These are phyloP conservation scores for Trematomus bernacchii DNA, from an alignment of 2,797 vertebrate species.

Conservation along the genomic window DNA sequence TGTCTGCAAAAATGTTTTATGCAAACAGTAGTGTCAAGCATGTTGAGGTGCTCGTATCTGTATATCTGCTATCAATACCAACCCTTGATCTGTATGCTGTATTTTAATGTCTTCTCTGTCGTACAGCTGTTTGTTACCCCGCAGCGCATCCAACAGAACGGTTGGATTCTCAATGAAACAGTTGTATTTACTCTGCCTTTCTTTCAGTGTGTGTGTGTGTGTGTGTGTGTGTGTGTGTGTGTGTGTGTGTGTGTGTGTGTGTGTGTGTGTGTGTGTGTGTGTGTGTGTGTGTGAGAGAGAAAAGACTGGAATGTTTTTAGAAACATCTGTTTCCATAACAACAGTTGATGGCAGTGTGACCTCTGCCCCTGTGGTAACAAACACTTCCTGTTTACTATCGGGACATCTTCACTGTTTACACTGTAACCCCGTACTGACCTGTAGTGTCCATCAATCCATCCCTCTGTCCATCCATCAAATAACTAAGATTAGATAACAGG, in stretches of 20 bases:
- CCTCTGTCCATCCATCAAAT: not conserved
- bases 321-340: conserved; percentile 74
- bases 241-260: conserved; percentile 12
- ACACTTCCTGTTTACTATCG: conserved; percentile 74
- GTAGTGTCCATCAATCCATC: conserved; percentile 6
- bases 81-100: too few relatives aligned
- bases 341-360: conserved; percentile 65
- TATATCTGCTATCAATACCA: too few relatives aligned
- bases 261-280: conserved; percentile 19
- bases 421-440: conserved; percentile 45
- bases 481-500: not conserved
- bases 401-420: conserved; percentile 49
- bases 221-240: conserved; percentile 1
- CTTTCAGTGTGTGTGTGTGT: conserved; percentile 35
- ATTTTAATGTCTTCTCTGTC: too few relatives aligned
- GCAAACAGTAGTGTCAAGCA: too few relatives aligned
- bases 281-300: conserved; percentile 21
- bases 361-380: conserved; percentile 64
- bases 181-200: conserved; percentile 57
- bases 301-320: conserved; percentile 64
- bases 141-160: too few relatives aligned
- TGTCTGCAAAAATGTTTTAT: too few relatives aligned
- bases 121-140: too few relatives aligned
- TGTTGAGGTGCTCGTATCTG: too few relatives aligned
- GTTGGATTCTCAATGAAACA: conserved; percentile 16